phyloP scores from a whole-genome alignment of 2,888 invertebrate genomes.

The Eudasyphora cyanicolor region DNA sequence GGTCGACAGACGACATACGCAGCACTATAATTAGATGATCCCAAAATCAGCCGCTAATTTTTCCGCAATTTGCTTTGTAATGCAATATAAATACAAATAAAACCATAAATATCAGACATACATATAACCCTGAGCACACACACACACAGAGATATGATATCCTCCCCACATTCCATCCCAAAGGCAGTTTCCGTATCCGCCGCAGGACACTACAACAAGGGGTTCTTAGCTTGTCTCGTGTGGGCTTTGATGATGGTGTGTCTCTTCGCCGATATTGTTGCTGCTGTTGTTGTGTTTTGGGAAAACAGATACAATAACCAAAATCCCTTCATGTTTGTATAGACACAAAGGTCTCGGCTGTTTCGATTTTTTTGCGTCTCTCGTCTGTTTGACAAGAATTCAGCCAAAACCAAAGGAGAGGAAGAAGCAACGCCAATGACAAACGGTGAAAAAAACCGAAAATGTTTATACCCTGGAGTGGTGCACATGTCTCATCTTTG shows the following conservation, averaged over 20 bases:
- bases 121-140: background rate
- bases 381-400: background rate
- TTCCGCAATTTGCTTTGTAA: constrained; percentile 81
- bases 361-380: constrained; percentile 30
- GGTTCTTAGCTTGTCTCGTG: constrained; percentile 10
- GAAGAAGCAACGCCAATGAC: background rate
- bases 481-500: constrained; percentile 74
- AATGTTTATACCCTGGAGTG: constrained; percentile 72
- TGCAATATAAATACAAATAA: constrained; percentile 78
- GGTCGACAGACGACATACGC: constrained; percentile 20
- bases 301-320: constrained; percentile 33
- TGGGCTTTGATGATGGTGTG: too few relatives aligned
- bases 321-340: constrained; percentile 29
- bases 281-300: constrained; percentile 3
- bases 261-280: too few relatives aligned
- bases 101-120: constrained; percentile 51
- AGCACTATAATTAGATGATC: constrained; percentile 78
- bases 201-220: constrained; percentile 40
- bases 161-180: background rate
- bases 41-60: constrained; percentile 81
- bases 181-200: background rate
- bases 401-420: constrained; percentile 3
- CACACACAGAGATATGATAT: too few relatives aligned
- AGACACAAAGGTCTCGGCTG: constrained; percentile 29
- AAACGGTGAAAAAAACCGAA: background rate